A percentile compares a stretch with the other conserved stretches of the same genome.
phyloP scores from a whole-genome alignment of 2,888 invertebrate genomes.

The Chrysolina oricalcia region DNA sequence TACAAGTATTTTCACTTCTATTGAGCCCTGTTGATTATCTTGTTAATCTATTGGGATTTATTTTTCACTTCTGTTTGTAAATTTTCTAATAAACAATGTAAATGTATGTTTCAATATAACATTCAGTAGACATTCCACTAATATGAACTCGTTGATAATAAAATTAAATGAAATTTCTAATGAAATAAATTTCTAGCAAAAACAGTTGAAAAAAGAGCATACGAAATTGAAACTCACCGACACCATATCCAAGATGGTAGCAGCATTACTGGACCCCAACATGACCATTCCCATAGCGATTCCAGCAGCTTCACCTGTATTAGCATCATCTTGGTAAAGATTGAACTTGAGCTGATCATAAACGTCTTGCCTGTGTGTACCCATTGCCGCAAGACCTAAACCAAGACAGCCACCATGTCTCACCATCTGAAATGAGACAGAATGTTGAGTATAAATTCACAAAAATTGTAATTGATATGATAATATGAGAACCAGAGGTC shows the following conservation, averaged over 20 bases:
- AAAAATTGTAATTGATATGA: too few species aligned
- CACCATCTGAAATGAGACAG: constrained; percentile 80
- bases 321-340: constrained; percentile 98
- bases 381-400: constrained; percentile 98
- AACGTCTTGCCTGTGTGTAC: constrained; percentile 94
- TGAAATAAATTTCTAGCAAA: too few species aligned
- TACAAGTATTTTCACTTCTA: too few species aligned
- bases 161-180: too few species aligned
- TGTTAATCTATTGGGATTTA: too few species aligned
- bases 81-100: too few species aligned
- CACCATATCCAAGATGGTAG: constrained; percentile 95
- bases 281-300: constrained; percentile 99
- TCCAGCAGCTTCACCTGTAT: constrained; percentile 98
- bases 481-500: too few species aligned
- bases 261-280: constrained; percentile 94
- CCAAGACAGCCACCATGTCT: constrained; percentile 98
- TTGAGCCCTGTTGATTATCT: too few species aligned
- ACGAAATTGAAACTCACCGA: constrained; percentile 76
- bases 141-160: not conserved
- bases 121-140: not conserved
- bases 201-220: not conserved
- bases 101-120: too few species aligned
- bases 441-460: too few species aligned
- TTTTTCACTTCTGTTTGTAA: too few species aligned
- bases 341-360: constrained; percentile 98